phyloP scores from a whole-genome alignment of 2,888 invertebrate species.

The Thecocarcelia acutangulata region DNA sequence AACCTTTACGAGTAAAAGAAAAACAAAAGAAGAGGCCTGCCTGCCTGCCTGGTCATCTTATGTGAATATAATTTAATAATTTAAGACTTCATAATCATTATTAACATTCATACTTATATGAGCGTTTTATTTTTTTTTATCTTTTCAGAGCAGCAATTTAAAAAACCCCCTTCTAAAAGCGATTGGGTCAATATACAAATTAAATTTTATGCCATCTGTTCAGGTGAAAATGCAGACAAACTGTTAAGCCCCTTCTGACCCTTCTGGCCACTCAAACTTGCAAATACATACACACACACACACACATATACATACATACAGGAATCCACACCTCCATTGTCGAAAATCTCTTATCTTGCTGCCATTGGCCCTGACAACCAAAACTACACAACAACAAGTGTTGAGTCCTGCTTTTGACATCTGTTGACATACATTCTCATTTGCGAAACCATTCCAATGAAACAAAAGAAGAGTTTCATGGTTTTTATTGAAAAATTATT shows the following conservation, averaged over 20 bases:
- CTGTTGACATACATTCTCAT: slow-evolving; percentile 64
- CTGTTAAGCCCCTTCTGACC: background rate
- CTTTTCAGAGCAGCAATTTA: background rate
- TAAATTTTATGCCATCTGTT: slow-evolving; percentile 38
- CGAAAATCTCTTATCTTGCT: slow-evolving; percentile 31
- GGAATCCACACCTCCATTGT: background rate
- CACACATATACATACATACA: background rate
- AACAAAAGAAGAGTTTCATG: slow-evolving; percentile 60
- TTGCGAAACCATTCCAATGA: slow-evolving; percentile 2
- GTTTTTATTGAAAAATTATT: slow-evolving; percentile 26
- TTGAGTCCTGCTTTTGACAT: slow-evolving; percentile 58
- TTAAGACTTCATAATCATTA: slow-evolving; percentile 12
- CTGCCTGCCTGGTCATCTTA: background rate
- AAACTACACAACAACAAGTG: slow-evolving; percentile 44
- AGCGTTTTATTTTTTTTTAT: background rate
- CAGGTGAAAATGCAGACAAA: slow-evolving; percentile 47
- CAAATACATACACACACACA: background rate
- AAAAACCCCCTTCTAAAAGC: slow-evolving; percentile 30
- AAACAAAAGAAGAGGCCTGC: background rate
- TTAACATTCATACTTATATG: slow-evolving; percentile 2
- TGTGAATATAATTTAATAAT: slow-evolving; percentile 10
- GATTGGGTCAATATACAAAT: slow-evolving; percentile 3
- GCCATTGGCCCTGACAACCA: slow-evolving; percentile 55
- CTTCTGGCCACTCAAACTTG: background rate
- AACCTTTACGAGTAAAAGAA: too few species aligned